Percentiles rank a stretch among this genome's conserved stretches.
Conservation (phyloP, 2,113 vertebrate genomes). For the Pachycephala philippinensis region DNA sequence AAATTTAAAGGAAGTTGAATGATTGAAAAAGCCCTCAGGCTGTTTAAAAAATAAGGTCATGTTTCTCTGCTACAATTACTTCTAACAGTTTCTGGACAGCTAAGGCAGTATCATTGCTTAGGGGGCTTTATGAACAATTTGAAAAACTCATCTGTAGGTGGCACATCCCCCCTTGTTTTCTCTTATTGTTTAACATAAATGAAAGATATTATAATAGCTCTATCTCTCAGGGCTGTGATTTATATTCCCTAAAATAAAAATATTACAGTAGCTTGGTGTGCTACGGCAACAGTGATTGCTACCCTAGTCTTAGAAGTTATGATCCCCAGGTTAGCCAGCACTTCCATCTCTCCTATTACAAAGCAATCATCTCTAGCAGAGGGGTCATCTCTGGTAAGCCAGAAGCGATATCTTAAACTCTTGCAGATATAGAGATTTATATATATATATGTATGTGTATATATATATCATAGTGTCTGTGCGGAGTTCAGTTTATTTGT, state of each 20-base stretch:
- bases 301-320: neutral
- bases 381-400: neutral
- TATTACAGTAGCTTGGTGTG: neutral
- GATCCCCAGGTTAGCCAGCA: neutral
- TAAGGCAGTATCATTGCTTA: neutral
- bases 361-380: neutral
- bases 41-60: neutral
- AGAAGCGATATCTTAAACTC: neutral
- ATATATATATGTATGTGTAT: no score
- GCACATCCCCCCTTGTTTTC: neutral
- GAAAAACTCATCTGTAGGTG: neutral
- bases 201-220: neutral
- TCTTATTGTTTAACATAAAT: neutral
- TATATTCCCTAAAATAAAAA: neutral
- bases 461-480: neutral
- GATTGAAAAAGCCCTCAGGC: neutral
- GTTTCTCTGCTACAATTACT: neutral
- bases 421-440: neutral
- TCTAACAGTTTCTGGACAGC: neutral
- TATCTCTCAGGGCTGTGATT: neutral
- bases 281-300: neutral
- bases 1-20: neutral
- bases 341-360: neutral
- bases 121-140: neutral
- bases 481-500: neutral